Conservation (phyloP, 2,113 vertebrate species). For the Mungos mungo region DNA sequence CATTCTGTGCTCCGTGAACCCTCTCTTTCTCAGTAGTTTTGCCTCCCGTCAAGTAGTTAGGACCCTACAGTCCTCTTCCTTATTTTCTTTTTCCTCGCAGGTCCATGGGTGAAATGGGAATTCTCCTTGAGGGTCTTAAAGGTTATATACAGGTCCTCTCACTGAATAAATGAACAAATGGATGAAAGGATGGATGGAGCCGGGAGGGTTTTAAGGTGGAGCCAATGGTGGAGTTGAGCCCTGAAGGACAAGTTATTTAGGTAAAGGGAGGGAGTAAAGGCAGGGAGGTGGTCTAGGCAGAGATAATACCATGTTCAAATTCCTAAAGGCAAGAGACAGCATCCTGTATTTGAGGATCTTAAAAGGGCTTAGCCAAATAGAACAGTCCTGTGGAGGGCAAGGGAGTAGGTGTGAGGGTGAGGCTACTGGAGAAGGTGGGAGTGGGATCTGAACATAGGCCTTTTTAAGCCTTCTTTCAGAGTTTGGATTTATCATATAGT, state of each 20-base stretch:
- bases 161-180: neutral
- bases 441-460: neutral
- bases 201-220: neutral
- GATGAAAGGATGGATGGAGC: neutral
- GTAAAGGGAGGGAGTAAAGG: neutral
- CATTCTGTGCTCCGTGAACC: neutral
- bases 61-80: neutral
- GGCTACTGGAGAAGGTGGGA: neutral
- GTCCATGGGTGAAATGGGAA: neutral
- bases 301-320: neutral
- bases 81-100: neutral
- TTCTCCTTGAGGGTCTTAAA: neutral
- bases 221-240: neutral
- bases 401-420: neutral
- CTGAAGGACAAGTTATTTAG: neutral
- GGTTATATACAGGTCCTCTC: neutral
- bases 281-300: neutral
- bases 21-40: constrained; percentile 32
- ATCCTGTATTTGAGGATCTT: neutral
- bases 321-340: neutral
- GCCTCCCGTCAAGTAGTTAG: neutral
- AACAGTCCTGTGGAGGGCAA: neutral
- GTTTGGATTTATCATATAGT: neutral
- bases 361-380: neutral
- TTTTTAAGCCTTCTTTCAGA: neutral